These are phyloP conservation scores for Coregonus suidteri DNA, from an alignment of 2,797 vertebrate species.

Conservation along the genomic window DNA sequence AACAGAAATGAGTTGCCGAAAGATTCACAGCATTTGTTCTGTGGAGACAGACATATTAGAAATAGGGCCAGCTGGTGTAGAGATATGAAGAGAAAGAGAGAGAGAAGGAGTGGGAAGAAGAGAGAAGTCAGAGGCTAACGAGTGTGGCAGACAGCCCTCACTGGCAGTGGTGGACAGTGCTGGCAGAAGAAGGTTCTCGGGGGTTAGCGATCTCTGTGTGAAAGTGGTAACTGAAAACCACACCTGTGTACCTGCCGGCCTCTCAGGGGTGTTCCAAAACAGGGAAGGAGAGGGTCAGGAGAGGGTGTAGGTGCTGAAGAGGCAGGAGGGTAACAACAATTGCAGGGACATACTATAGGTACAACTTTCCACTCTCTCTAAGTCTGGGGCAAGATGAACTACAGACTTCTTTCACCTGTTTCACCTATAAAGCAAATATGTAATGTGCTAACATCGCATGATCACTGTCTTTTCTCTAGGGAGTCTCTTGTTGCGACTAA, in stretches of 20 bases:
- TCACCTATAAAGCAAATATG: too few species aligned
- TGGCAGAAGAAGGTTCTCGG: slow-evolving; percentile 36
- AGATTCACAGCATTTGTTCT: slow-evolving; percentile 25
- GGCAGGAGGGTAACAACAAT: neutral
- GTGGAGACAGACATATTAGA: neutral
- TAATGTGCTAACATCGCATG: too few species aligned
- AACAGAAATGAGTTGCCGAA: slow-evolving; percentile 26
- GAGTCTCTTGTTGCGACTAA: too few species aligned
- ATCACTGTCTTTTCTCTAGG: too few species aligned
- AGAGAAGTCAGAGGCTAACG: slow-evolving; percentile 9
- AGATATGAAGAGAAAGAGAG: neutral
- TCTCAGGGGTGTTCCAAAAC: slow-evolving; percentile 48
- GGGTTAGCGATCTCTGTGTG: slow-evolving; percentile 56
- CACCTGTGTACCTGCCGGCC: slow-evolving; percentile 23
- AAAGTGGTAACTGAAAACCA: slow-evolving; percentile 59
- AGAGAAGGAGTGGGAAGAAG: neutral
- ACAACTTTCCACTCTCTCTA: neutral
- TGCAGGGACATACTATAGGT: too few species aligned
- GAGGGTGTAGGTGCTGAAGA: neutral
- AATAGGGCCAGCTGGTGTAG: neutral
- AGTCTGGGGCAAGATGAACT: neutral
- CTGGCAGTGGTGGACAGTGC: neutral
- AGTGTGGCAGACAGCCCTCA: neutral
- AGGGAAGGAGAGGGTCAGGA: neutral
- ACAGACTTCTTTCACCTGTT: too few species aligned